Percentiles rank a stretch among this genome's conserved stretches.
Conservation (phyloP, 1,140 invertebrate species). For the Anthonomus grandis region DNA sequence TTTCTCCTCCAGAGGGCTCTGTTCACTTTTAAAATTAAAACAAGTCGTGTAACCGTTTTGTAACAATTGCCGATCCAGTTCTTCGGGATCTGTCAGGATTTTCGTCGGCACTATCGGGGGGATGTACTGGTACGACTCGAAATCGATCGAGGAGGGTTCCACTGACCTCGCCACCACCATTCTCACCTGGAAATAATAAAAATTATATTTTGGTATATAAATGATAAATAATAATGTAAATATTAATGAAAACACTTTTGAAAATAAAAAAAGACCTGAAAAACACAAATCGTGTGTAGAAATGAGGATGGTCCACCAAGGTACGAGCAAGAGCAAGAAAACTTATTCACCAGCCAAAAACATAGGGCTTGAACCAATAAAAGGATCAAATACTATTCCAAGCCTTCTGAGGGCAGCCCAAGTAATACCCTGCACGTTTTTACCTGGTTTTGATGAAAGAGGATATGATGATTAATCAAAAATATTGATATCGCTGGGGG, state of each 20-base stretch:
- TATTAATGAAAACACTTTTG: no score
- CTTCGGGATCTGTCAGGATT: conserved; percentile 75
- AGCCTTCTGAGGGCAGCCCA: no score
- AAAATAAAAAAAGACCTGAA: no score
- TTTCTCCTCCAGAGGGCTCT: conserved; percentile 30
- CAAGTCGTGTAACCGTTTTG: conserved; percentile 60
- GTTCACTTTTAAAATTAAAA: conserved; percentile 26
- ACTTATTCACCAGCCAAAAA: background rate
- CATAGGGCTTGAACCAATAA: no score
- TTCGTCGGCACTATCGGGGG: conserved; percentile 80
- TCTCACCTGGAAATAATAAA: conserved; percentile 57
- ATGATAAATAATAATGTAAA: no score
- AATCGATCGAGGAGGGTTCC: conserved; percentile 67
- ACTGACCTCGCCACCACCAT: conserved; percentile 86
- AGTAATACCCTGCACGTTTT: no score
- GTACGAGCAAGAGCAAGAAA: no score
- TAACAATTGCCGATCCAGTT: conserved; percentile 73
- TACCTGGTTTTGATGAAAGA: no score
- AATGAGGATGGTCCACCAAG: no score
- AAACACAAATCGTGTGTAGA: background rate
- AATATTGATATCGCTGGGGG: no score
- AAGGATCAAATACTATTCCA: no score
- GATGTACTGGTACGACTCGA: conserved; percentile 56
- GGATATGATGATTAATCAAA: no score
- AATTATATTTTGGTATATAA: background rate